These are phyloP conservation scores for Mastomys natalensis DNA, from an alignment of 2,113 vertebrate genomes.

Conservation along the genomic window DNA sequence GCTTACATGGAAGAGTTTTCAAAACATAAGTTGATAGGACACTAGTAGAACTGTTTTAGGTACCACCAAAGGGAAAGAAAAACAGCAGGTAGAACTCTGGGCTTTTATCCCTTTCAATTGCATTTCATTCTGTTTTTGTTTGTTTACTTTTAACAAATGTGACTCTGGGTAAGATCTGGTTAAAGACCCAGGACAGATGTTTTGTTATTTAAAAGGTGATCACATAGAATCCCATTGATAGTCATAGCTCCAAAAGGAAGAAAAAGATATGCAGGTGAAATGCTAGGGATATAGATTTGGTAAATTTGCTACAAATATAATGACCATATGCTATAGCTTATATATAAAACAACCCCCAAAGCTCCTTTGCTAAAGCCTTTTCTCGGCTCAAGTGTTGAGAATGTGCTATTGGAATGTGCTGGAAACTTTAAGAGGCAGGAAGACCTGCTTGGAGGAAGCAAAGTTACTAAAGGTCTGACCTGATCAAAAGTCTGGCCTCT, in stretches of 20 bases:
- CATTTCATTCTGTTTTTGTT: not conserved
- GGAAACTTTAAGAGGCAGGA: not conserved
- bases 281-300: not conserved
- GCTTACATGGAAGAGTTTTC: not conserved
- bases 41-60: not conserved
- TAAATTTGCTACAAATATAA: not conserved
- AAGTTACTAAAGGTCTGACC: not conserved
- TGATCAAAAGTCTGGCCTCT: not conserved
- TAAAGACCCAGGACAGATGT: not conserved
- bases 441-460: not conserved
- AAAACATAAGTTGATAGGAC: not conserved
- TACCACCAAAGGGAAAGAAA: not conserved
- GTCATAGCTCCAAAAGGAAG: conserved; percentile 7
- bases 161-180: not conserved
- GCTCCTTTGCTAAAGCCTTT: not conserved
- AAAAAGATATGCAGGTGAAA: not conserved
- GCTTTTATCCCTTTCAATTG: not conserved
- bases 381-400: not conserved
- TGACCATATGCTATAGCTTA: not conserved
- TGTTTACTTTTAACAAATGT: not conserved
- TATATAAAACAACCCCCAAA: not conserved
- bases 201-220: not conserved
- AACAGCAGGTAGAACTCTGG: not conserved
- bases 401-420: not conserved
- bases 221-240: not conserved